Percentiles rank a stretch among this genome's conserved stretches.
Evolutionary conservation across 2,113 vertebrate species (phyloP).

Genomic region (Penelope pileata): DNA sequence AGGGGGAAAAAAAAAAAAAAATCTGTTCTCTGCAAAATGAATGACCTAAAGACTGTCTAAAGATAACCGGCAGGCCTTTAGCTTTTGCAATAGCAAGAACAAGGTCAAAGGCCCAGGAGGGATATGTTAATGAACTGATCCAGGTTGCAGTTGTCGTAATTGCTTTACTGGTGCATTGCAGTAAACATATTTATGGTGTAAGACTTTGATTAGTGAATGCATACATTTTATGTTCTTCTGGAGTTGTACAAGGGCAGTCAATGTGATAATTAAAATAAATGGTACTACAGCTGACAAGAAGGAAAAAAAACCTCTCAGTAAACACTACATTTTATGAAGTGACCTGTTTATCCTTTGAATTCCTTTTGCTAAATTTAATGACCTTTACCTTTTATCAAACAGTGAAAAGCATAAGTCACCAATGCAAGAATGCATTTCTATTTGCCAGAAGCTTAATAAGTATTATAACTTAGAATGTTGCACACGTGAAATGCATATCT

Average conservation of each 20-base stretch:
- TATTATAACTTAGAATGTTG: background rate
- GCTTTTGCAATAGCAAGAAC: background rate
- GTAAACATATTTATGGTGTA: background rate
- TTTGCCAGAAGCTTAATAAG: background rate
- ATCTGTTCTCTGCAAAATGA: background rate
- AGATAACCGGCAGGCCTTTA: background rate
- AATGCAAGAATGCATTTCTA: background rate
- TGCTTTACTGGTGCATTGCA: constrained; percentile 32
- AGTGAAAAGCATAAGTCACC: background rate
- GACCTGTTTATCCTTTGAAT: background rate
- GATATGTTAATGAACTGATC: background rate
- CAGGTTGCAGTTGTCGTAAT: background rate
- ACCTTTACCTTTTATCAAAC: background rate
- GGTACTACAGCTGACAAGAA: background rate
- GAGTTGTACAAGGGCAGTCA: background rate
- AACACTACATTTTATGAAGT: background rate
- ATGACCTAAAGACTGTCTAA: constrained; percentile 6
- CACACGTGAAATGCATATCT: background rate
- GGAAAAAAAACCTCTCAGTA: background rate
- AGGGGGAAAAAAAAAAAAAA: background rate
- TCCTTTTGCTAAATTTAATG: background rate
- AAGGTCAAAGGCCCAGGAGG: constrained; percentile 2
- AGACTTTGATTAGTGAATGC: background rate
- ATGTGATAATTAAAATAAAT: background rate
- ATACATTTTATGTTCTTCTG: background rate